Conservation (phyloP, 2,888 invertebrate genomes). For the Erebia aethiops region DNA sequence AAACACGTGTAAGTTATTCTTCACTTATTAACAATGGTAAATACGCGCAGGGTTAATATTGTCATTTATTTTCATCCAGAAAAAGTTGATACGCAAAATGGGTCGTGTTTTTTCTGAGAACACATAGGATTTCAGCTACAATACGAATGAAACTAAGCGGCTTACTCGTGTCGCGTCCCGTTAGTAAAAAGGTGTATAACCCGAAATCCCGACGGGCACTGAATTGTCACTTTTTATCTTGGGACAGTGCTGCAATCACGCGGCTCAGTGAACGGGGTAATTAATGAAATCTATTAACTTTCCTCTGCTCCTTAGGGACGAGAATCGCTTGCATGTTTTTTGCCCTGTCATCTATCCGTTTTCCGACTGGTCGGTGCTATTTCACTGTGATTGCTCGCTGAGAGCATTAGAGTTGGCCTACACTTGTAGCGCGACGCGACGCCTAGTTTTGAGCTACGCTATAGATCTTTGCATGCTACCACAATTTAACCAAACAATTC, state of each 20-base stretch:
- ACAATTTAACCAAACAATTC: too few species aligned
- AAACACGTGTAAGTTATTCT: too few species aligned
- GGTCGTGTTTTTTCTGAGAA: conserved; percentile 32
- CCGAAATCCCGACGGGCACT: conserved; percentile 61
- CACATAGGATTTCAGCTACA: conserved; percentile 32
- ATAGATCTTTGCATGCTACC: too few species aligned
- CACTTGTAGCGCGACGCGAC: background rate
- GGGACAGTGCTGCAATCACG: conserved; percentile 76
- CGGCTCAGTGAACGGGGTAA: conserved; percentile 81
- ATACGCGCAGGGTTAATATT: conserved; percentile 1
- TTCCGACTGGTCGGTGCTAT: conserved; percentile 55
- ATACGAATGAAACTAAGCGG: conserved; percentile 47
- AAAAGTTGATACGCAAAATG: conserved; percentile 24
- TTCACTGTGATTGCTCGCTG: conserved; percentile 45
- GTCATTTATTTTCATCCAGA: conserved; percentile 27
- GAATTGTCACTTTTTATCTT: conserved; percentile 71
- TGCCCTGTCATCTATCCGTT: conserved; percentile 66
- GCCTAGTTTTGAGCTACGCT: background rate
- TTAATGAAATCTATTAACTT: conserved; percentile 83
- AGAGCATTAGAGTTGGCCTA: conserved; percentile 23
- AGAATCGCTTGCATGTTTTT: conserved; percentile 64
- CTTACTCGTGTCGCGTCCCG: conserved; percentile 51
- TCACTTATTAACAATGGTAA: background rate
- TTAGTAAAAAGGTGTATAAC: conserved; percentile 57
- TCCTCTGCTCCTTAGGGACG: conserved; percentile 68